A percentile compares a stretch with the other conserved stretches of the same genome.
Evolutionary conservation across 1,140 invertebrate species (phyloP).

Genomic region (Tetranychus urticae): DNA sequence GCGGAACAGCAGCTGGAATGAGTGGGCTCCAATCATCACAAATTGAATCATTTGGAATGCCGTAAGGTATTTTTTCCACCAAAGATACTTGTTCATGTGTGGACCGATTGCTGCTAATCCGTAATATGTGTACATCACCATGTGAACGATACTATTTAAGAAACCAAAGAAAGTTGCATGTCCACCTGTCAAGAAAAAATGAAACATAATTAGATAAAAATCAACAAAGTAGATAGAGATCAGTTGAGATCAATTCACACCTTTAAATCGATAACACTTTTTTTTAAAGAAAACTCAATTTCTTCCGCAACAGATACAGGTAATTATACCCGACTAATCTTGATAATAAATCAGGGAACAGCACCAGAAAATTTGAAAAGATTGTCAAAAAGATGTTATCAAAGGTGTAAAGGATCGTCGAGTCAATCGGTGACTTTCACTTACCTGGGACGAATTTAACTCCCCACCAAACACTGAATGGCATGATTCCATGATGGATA

Average conservation of each 20-base stretch:
- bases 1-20: background rate
- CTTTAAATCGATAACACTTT: too few relatives aligned
- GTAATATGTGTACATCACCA: constrained; percentile 33
- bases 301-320: too few relatives aligned
- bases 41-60: constrained; percentile 2
- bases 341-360: too few relatives aligned
- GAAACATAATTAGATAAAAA: background rate
- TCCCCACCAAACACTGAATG: constrained; percentile 8
- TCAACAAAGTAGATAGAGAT: background rate
- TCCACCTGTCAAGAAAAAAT: constrained; percentile 27
- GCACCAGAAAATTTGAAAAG: too few relatives aligned
- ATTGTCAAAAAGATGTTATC: too few relatives aligned
- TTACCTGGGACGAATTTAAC: constrained; percentile 2
- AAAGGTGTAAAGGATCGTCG: too few relatives aligned
- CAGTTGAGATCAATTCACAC: background rate
- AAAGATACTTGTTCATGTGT: constrained; percentile 26
- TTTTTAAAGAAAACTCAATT: too few relatives aligned
- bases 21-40: background rate
- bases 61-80: constrained; percentile 25
- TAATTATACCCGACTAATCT: too few relatives aligned
- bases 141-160: constrained; percentile 56
- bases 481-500: constrained; percentile 45
- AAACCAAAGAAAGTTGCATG: constrained; percentile 51
- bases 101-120: constrained; percentile 29
- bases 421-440: too few relatives aligned